Conservation (phyloP, 2,888 invertebrate species). For the Tholera decimalis region DNA sequence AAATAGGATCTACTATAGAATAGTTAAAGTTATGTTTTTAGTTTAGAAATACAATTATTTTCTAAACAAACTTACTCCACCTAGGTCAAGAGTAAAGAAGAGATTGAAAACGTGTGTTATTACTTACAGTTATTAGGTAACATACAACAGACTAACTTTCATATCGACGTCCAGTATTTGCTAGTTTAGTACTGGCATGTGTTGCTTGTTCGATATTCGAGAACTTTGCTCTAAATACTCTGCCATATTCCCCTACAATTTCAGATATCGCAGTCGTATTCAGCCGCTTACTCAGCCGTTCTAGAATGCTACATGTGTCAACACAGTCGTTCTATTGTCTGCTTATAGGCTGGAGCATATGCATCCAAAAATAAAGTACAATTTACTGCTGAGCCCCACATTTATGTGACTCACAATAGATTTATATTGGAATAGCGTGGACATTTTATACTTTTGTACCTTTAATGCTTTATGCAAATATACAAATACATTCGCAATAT, state of each 20-base stretch:
- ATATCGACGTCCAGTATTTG: conserved; percentile 41
- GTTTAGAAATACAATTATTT: conserved; percentile 9
- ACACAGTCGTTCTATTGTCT: conserved; percentile 48
- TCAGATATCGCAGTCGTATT: conserved; percentile 24
- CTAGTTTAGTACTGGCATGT: conserved; percentile 32
- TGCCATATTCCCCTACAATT: conserved; percentile 21
- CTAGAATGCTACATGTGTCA: conserved; percentile 50
- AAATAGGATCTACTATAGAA: conserved; percentile 12
- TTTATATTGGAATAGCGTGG: conserved; percentile 23
- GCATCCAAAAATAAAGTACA: conserved; percentile 50
- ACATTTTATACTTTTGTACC: conserved; percentile 20
- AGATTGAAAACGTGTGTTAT: conserved; percentile 53
- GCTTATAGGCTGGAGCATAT: conserved; percentile 38
- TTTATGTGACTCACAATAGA: conserved; percentile 35
- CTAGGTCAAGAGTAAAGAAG: conserved; percentile 22
- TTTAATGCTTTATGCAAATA: too few species aligned
- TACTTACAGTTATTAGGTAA: conserved; percentile 48
- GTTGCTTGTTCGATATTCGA: conserved; percentile 42
- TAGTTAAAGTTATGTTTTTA: conserved; percentile 17
- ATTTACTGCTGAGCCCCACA: conserved; percentile 28
- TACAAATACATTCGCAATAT: too few species aligned
- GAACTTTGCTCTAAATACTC: conserved; percentile 46
- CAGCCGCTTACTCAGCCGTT: conserved; percentile 29
- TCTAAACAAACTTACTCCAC: conserved; percentile 33
- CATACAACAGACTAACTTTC: conserved; percentile 39